Evolutionary conservation across 2,797 vertebrate genomes (phyloP).

Genomic region (Betta splendens): DNA sequence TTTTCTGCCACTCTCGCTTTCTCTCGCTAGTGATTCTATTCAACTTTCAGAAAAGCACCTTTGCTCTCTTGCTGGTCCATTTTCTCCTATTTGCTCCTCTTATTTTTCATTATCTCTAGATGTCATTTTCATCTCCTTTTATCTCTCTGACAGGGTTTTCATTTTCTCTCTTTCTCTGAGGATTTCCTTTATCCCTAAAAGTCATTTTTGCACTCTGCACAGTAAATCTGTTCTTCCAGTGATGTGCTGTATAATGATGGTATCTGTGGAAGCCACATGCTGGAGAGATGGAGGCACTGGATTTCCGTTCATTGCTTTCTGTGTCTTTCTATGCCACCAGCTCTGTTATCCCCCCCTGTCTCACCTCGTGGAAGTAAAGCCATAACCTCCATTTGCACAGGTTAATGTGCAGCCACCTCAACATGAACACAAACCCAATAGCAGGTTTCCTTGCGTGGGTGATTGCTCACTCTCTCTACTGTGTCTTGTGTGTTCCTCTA

Average conservation of each 20-base stretch:
- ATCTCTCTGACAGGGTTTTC: conserved; percentile 52
- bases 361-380: conserved; percentile 64
- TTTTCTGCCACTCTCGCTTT: conserved; percentile 15
- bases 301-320: conserved; percentile 40
- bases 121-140: conserved; percentile 55
- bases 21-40: conserved; percentile 37
- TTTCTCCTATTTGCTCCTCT: conserved; percentile 38
- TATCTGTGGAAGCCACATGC: conserved; percentile 26
- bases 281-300: conserved; percentile 21
- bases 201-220: conserved; percentile 26
- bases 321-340: conserved; percentile 39
- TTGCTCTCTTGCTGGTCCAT: conserved; percentile 24
- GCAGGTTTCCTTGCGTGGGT: conserved; percentile 55
- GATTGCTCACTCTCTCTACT: conserved; percentile 54
- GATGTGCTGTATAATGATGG: conserved; percentile 41
- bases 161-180: conserved; percentile 48
- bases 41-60: conserved; percentile 48
- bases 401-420: conserved; percentile 81
- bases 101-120: conserved; percentile 53
- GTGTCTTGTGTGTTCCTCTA: conserved; percentile 31
- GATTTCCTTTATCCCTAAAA: conserved; percentile 55
- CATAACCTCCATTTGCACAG: conserved; percentile 81
- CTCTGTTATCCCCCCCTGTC: conserved; percentile 58
- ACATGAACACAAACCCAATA: conserved; percentile 70
- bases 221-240: conserved; percentile 47